These are phyloP conservation scores for Cryptomyrus ogoouensis DNA, from an alignment of 2,113 vertebrate genomes.

Conservation along the genomic window DNA sequence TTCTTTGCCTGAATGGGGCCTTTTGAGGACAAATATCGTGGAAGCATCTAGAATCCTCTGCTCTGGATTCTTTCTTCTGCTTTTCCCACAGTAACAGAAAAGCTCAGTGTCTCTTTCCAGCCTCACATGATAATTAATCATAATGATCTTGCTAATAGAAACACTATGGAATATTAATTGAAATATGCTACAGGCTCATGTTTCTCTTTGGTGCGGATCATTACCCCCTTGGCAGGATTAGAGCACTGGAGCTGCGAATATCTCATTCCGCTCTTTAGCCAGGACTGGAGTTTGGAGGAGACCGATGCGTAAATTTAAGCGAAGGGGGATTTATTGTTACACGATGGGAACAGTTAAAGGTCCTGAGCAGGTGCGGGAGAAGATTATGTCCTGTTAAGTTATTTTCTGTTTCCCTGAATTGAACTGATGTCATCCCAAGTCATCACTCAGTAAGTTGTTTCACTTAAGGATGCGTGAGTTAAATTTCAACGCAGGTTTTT, in stretches of 20 bases:
- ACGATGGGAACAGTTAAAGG: not conserved
- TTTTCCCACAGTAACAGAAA: not conserved
- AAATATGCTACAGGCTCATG: constrained; percentile 25
- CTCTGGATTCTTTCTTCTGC: not conserved
- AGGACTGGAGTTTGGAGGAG: not conserved
- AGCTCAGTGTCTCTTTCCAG: not conserved
- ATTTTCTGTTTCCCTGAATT: not conserved
- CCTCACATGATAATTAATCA: not conserved
- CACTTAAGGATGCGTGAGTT: not conserved
- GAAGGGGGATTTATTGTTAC: not conserved
- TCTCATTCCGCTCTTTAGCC: constrained; percentile 32
- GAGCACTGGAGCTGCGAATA: constrained; percentile 32
- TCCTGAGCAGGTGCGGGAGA: not conserved
- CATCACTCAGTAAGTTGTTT: not conserved
- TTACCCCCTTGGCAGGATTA: constrained; percentile 50
- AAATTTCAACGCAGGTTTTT: not conserved
- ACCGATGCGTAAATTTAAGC: not conserved
- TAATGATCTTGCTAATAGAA: not conserved
- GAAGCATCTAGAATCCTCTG: not conserved
- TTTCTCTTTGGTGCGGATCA: constrained; percentile 44
- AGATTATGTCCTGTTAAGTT: not conserved
- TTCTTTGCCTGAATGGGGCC: not conserved
- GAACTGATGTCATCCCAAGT: not conserved
- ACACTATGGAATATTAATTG: not conserved
- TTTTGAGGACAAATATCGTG: not conserved